phyloP scores from a whole-genome alignment of 2,888 invertebrate species.

The Ophion slaviceki region DNA sequence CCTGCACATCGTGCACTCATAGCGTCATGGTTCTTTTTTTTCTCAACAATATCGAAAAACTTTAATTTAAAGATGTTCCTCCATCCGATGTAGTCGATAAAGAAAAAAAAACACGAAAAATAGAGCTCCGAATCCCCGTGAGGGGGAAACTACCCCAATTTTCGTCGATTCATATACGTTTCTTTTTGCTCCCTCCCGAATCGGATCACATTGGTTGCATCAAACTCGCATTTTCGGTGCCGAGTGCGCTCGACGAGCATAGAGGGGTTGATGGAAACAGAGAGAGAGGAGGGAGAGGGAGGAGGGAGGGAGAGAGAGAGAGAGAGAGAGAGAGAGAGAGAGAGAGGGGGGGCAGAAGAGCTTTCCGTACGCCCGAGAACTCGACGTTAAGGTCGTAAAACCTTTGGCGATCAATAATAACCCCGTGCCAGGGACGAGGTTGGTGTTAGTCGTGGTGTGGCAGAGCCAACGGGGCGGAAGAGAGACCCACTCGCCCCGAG shows the following conservation, averaged over 20 bases:
- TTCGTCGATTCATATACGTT: too few relatives aligned
- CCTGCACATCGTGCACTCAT: too few relatives aligned
- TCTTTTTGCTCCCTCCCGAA: conserved; percentile 1
- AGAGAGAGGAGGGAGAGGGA: background rate
- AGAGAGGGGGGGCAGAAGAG: conserved; percentile 7
- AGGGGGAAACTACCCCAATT: too few relatives aligned
- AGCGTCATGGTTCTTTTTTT: too few relatives aligned
- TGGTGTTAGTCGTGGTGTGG: conserved; percentile 34
- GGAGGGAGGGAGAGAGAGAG: background rate
- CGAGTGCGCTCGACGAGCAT: background rate
- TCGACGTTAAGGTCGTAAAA: conserved; percentile 73
- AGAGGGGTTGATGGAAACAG: background rate
- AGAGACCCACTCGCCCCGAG: conserved; percentile 57
- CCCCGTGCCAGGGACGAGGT: conserved; percentile 59
- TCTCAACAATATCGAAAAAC: too few relatives aligned
- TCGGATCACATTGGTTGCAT: conserved; percentile 50
- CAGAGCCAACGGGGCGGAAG: conserved; percentile 46
- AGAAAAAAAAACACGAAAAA: background rate
- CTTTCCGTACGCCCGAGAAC: conserved; percentile 66
- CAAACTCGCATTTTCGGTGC: conserved; percentile 37
- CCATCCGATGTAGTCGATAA: too few relatives aligned
- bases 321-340: conserved; percentile 1
- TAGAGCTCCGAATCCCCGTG: background rate
- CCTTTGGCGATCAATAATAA: conserved; percentile 79
- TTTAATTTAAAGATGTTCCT: too few relatives aligned